phyloP scores from a whole-genome alignment of 2,113 vertebrate genomes.

The Plecotus auritus region DNA sequence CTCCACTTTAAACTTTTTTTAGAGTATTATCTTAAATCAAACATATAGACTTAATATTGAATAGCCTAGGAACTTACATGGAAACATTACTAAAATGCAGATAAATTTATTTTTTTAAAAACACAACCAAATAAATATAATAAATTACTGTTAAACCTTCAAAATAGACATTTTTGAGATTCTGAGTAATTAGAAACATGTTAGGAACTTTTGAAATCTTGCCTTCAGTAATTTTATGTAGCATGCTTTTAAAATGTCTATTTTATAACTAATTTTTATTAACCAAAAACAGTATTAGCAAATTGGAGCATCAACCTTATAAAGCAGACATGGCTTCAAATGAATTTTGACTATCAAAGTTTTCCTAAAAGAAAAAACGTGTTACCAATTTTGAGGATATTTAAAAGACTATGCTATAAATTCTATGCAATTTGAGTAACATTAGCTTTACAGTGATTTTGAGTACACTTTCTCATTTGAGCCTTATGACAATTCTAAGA shows the following conservation, averaged over 20 bases:
- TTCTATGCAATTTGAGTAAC: constrained; percentile 13
- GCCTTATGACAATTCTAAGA: neutral
- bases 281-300: neutral
- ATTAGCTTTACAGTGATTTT: constrained; percentile 30
- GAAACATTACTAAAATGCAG: neutral
- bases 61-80: neutral
- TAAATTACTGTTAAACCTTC: neutral
- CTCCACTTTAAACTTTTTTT: neutral
- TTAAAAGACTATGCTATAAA: constrained; percentile 6
- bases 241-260: neutral
- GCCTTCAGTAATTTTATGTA: neutral
- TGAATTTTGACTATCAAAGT: constrained; percentile 8
- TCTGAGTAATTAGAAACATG: neutral
- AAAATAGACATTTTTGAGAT: constrained; percentile 19
- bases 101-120: neutral
- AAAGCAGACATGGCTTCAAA: neutral
- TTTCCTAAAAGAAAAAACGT: neutral
- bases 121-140: neutral
- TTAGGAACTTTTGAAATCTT: constrained; percentile 13
- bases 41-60: neutral
- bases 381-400: neutral
- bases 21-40: constrained; percentile 13
- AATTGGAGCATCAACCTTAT: neutral
- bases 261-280: constrained; percentile 1
- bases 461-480: neutral